Evolutionary conservation across 2,797 vertebrate genomes (phyloP), one percentile per base, ranked within the genome.

Genomic region (Phalanger gymnotis): DNA sequence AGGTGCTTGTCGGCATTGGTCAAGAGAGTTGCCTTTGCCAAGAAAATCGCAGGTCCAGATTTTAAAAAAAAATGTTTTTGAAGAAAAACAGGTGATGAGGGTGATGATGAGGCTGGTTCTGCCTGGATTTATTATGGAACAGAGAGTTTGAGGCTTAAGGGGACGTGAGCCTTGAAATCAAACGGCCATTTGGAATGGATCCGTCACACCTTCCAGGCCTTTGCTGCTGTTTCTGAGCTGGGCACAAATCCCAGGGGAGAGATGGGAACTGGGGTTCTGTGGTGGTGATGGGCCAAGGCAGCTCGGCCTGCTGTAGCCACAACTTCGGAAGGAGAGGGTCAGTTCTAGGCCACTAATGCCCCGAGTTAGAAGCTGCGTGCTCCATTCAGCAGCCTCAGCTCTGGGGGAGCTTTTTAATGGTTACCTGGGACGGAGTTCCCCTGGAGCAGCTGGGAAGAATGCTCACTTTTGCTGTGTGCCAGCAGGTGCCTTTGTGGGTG

Each of bases 291-390:
- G 57, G 28, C 28, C 30, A 0, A 9, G 27, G 55, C 4, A 27
- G 52, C 40, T 92, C 94, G 92, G 91, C 53, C 53, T 90, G 54
- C 93, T 96, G 52, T 52, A 91, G 40, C 57, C 57, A 91, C 47
- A 57, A 92, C 73, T 93, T 51, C 16, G 28, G 53, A 73, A 52
- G 93, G 57, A 52, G n/a, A 58, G 14, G 90, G 19, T 91, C 53
- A 12, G 14, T n/a, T 91, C 34, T 40, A 28, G 3, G 66, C 34
- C 57, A 73, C 61, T 95, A 92, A 52, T 27, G 93, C 14, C 6
- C 92, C 91, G 1, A 51, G 10, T 31, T 4, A 19, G 56, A 57
- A 28, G 61, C 6, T 56, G 66, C 40, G 28, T 30, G 58, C 31
- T 0, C 0, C 16, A 2, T 47, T 34, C 14, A 1, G 12, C 13